These are phyloP conservation scores for Oeneis ivallda DNA, from an alignment of 2,888 invertebrate species.

Conservation along the genomic window DNA sequence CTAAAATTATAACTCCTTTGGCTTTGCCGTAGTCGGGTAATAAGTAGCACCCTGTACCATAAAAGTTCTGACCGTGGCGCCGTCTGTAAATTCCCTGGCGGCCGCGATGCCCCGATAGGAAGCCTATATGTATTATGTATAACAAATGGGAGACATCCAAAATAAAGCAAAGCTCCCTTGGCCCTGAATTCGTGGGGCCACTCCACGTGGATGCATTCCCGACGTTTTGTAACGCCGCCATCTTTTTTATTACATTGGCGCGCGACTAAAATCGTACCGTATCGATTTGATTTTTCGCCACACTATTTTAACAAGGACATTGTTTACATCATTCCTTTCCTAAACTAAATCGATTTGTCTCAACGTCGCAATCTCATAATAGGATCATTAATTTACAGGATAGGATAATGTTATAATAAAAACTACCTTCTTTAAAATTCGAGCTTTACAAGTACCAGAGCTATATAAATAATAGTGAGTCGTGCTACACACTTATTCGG, in stretches of 20 bases:
- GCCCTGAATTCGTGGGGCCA: conserved; percentile 62
- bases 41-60: conserved; percentile 56
- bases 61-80: conserved; percentile 66
- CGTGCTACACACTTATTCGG: no score
- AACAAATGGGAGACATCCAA: conserved; percentile 80
- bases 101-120: conserved; percentile 75
- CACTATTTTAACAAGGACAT: neutral
- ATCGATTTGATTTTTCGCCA: conserved; percentile 19
- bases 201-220: conserved; percentile 72
- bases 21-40: neutral
- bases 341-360: neutral
- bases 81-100: conserved; percentile 74
- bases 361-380: neutral
- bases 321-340: neutral
- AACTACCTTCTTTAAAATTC: no score
- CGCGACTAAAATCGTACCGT: conserved; percentile 47
- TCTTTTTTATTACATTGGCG: conserved; percentile 61
- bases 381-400: no score
- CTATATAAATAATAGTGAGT: no score
- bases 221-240: conserved; percentile 67
- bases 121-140: conserved; percentile 79
- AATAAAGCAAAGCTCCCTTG: conserved; percentile 70
- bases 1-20: no score
- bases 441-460: no score
- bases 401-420: no score